phyloP scores from a whole-genome alignment of 2,888 invertebrate species.

The Cyclophora punctaria region DNA sequence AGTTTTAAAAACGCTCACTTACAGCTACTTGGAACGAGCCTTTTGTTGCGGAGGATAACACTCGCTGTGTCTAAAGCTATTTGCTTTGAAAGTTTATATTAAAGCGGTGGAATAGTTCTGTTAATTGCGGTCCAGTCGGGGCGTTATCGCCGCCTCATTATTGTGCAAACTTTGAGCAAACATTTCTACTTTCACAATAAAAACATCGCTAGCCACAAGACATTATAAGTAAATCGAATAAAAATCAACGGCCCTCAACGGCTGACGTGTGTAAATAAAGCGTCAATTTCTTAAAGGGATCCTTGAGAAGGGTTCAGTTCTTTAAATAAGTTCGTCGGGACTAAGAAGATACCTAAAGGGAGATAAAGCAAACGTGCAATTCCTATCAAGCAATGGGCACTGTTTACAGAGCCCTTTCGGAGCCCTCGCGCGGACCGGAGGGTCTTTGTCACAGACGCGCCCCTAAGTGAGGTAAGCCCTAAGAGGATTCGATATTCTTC shows the following conservation, averaged over 20 bases:
- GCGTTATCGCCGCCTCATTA: no score
- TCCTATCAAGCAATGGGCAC: constrained; percentile 38
- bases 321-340: constrained; percentile 23
- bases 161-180: no score
- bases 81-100: constrained; percentile 21
- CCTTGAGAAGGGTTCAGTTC: constrained; percentile 27
- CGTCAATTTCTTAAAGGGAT: constrained; percentile 26
- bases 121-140: constrained; percentile 19
- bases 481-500: constrained; percentile 23
- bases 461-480: constrained; percentile 27
- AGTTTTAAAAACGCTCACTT: constrained; percentile 35
- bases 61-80: constrained; percentile 25
- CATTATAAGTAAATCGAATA: no score
- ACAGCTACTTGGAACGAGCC: constrained; percentile 19
- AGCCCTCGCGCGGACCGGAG: constrained; percentile 21
- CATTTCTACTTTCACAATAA: no score
- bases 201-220: no score
- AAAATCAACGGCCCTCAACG: constrained; percentile 3
- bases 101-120: constrained; percentile 19
- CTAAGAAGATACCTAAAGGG: constrained; percentile 28
- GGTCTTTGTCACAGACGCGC: constrained; percentile 37
- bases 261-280: constrained; percentile 13
- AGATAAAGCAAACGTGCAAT: constrained; percentile 41
- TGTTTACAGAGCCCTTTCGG: constrained; percentile 36
- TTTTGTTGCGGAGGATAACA: constrained; percentile 24